A percentile compares a stretch with the other conserved stretches of the same genome.
Evolutionary conservation across 2,797 vertebrate genomes (phyloP).

Genomic region (Centropyge bicolor): DNA sequence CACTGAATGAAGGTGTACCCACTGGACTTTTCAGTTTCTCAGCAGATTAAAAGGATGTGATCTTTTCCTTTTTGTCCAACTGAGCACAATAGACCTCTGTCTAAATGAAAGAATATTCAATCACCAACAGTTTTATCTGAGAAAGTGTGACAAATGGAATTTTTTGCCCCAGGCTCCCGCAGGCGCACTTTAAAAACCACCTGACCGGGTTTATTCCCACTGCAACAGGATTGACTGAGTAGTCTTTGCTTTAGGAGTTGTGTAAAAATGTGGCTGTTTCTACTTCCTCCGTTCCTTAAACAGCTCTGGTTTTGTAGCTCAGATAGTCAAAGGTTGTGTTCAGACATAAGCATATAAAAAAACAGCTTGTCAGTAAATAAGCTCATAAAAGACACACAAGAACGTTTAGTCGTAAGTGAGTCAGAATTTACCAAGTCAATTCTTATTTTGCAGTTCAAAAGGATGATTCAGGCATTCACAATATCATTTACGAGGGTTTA

Average conservation of each 20-base stretch:
- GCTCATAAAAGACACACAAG: not conserved
- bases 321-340: not conserved
- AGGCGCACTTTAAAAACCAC: slow-evolving; percentile 26
- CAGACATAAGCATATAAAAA: not conserved
- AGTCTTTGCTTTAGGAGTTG: slow-evolving; percentile 20
- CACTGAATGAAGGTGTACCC: slow-evolving; percentile 52
- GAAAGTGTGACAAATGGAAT: slow-evolving; percentile 54
- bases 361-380: not conserved
- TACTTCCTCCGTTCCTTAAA: not conserved
- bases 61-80: slow-evolving; percentile 44
- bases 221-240: slow-evolving; percentile 24
- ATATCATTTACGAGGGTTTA: not conserved
- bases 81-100: slow-evolving; percentile 37
- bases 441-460: not conserved
- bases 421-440: not conserved
- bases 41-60: slow-evolving; percentile 62
- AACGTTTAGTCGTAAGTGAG: not conserved
- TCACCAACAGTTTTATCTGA: slow-evolving; percentile 58
- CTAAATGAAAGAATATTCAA: slow-evolving; percentile 63
- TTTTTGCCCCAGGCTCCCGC: slow-evolving; percentile 31
- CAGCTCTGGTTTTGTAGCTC: not conserved
- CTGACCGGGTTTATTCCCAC: slow-evolving; percentile 19
- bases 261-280: slow-evolving; percentile 7
- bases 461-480: not conserved
- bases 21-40: slow-evolving; percentile 48